Conservation (phyloP, 2,797 vertebrate genomes). For the Aeoliscus strigatus region DNA sequence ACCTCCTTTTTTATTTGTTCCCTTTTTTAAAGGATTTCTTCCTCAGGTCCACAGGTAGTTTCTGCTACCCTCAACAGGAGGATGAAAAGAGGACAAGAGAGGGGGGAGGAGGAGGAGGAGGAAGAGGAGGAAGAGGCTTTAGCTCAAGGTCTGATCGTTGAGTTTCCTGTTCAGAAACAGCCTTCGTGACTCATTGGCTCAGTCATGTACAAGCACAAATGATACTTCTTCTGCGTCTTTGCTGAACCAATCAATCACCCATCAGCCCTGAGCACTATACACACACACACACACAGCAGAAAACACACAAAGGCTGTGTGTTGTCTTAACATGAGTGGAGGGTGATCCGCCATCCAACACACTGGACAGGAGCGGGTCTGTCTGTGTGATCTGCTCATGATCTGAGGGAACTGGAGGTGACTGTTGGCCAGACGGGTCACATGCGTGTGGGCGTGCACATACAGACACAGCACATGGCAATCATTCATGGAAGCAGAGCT, state of each 20-base stretch:
- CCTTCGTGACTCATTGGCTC: constrained; percentile 25
- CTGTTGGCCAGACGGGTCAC: constrained; percentile 38
- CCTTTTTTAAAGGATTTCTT: too few relatives aligned
- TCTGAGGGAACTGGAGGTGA: constrained; percentile 52
- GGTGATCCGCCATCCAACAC: too few relatives aligned
- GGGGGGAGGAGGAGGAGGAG: constrained; percentile 9
- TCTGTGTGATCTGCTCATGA: constrained; percentile 52
- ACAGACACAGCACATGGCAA: too few relatives aligned
- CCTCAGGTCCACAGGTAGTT: too few relatives aligned
- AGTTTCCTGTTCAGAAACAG: constrained; percentile 17
- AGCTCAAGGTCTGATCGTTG: constrained; percentile 48
- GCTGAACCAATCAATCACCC: constrained; percentile 4
- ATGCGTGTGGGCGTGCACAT: too few relatives aligned
- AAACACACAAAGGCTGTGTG: too few relatives aligned
- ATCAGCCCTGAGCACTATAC: too few relatives aligned
- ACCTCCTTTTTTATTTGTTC: too few relatives aligned
- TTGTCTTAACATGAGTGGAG: too few relatives aligned
- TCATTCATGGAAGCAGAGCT: too few relatives aligned
- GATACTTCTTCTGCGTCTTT: constrained; percentile 10
- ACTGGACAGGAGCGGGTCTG: too few relatives aligned
- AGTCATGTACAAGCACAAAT: constrained; percentile 31
- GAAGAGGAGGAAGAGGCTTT: constrained; percentile 8
- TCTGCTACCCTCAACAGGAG: constrained; percentile 19
- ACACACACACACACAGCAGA: too few relatives aligned
- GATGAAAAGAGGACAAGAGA: constrained; percentile 38